These are phyloP conservation scores for Drosophila ironensis DNA, from an alignment of 1,140 invertebrate genomes.

Conservation along the genomic window DNA sequence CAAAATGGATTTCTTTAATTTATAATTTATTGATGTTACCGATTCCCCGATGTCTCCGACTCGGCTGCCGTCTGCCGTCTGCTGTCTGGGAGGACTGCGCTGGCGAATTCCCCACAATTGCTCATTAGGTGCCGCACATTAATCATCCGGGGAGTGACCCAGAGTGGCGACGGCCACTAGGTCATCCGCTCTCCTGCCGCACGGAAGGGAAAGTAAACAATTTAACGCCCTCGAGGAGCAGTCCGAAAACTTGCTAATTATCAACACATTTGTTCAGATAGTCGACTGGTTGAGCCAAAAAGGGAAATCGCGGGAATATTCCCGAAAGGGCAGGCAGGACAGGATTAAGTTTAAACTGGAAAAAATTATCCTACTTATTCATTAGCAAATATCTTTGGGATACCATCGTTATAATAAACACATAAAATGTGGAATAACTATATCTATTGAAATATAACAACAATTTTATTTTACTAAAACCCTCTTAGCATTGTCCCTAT, in stretches of 20 bases:
- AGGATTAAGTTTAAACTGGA: background rate
- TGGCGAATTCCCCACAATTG: slow-evolving; percentile 54
- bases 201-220: slow-evolving; percentile 41
- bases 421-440: too few species aligned
- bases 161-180: slow-evolving; percentile 46
- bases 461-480: too few species aligned
- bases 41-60: slow-evolving; percentile 32
- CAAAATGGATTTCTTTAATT: slow-evolving; percentile 78
- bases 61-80: background rate
- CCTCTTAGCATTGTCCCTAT: too few species aligned
- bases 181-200: slow-evolving; percentile 25
- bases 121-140: slow-evolving; percentile 70
- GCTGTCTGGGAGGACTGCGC: background rate
- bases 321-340: slow-evolving; percentile 1
- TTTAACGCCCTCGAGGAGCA: slow-evolving; percentile 40
- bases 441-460: too few species aligned
- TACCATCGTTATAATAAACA: too few species aligned
- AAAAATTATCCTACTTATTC: background rate
- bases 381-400: too few species aligned
- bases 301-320: background rate
- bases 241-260: slow-evolving; percentile 63
- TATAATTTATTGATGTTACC: slow-evolving; percentile 80
- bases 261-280: slow-evolving; percentile 63
- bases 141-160: slow-evolving; percentile 63
- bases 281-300: background rate